These are phyloP conservation scores for Hyposoter dolosus DNA, from an alignment of 2,888 invertebrate genomes.

Conservation along the genomic window DNA sequence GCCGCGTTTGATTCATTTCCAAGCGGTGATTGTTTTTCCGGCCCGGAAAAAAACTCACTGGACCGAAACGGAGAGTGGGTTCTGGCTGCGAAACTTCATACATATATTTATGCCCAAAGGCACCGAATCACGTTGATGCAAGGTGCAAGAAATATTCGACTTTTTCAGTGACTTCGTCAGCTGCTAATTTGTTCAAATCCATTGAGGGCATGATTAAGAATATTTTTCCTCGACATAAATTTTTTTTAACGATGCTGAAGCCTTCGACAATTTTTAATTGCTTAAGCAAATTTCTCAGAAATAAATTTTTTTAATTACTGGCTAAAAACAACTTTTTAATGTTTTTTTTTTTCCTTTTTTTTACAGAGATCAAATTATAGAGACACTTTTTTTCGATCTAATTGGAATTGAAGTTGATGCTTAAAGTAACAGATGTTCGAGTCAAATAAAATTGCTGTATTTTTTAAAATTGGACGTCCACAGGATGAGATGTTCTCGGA, in stretches of 20 bases:
- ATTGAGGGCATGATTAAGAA: background rate
- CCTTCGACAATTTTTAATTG: background rate
- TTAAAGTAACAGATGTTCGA: background rate
- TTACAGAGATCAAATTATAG: background rate
- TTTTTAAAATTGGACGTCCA: slow-evolving; percentile 1
- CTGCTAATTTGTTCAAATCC: slow-evolving; percentile 30
- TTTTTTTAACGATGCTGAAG: background rate
- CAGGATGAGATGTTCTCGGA: slow-evolving; percentile 19
- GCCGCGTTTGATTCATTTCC: slow-evolving; percentile 54
- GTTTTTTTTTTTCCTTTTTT: background rate
- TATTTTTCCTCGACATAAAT: background rate
- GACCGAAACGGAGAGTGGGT: slow-evolving; percentile 10
- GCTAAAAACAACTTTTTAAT: background rate
- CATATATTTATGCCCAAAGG: background rate
- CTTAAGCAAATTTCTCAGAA: background rate
- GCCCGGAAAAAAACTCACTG: slow-evolving; percentile 19
- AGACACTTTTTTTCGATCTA: background rate
- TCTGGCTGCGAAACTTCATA: slow-evolving; percentile 15
- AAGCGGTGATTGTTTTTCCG: slow-evolving; percentile 50
- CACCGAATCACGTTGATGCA: background rate
- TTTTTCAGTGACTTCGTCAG: slow-evolving; percentile 30
- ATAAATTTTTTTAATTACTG: background rate
- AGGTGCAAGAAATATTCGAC: slow-evolving; percentile 20
- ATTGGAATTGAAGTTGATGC: background rate
- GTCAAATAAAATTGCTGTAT: background rate